Evolutionary conservation across 2,888 invertebrate species (phyloP).

Genomic region (Tethea ocularis): DNA sequence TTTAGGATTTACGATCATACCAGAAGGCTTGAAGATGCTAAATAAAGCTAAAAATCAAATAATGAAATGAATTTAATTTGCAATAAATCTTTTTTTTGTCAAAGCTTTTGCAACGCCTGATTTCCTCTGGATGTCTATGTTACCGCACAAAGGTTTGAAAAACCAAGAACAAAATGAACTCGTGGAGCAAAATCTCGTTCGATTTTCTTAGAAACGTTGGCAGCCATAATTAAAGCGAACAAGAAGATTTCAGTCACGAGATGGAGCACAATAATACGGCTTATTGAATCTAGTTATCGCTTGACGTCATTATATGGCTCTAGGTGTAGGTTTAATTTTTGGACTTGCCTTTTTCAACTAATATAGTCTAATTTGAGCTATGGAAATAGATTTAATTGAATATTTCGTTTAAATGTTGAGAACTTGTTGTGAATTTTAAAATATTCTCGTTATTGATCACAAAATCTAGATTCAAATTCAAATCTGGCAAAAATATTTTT

Average conservation of each 20-base stretch:
- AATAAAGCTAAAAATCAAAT: too few species aligned
- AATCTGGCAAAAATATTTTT: too few species aligned
- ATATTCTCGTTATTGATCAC: too few species aligned
- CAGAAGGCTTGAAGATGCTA: too few species aligned
- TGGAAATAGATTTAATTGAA: too few species aligned
- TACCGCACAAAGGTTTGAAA: not conserved
- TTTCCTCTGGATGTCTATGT: conserved; percentile 7
- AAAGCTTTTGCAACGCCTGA: not conserved
- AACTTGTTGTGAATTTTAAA: too few species aligned
- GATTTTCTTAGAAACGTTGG: not conserved
- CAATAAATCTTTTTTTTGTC: too few species aligned
- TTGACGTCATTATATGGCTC: not conserved
- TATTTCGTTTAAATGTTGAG: too few species aligned
- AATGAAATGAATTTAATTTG: too few species aligned
- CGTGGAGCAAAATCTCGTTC: not conserved
- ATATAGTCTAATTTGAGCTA: too few species aligned
- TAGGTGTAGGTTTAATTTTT: not conserved
- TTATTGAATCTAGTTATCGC: not conserved
- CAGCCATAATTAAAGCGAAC: not conserved
- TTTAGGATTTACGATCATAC: too few species aligned
- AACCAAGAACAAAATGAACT: not conserved
- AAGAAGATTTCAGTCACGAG: not conserved
- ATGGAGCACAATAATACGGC: not conserved
- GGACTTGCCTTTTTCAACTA: not conserved
- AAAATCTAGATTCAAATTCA: too few species aligned